Base-by-base conservation (phyloP, 2,797 vertebrate species). In the Micropoecilia bifurca region DNA sequence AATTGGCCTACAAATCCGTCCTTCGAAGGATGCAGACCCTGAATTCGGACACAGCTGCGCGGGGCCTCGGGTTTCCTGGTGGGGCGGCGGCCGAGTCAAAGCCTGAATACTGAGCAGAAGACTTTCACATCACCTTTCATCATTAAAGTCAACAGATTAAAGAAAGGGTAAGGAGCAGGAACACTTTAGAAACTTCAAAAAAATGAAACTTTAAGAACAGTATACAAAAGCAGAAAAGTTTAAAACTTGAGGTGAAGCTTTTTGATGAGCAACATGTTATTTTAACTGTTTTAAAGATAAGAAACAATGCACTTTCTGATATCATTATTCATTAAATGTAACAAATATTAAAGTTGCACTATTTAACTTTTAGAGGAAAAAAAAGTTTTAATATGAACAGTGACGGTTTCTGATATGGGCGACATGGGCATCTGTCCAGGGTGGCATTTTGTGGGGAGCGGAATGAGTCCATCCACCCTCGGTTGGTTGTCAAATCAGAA, bases 11-110 rank as follows among this genome's bases (percentile, higher is more conserved):
- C n/a, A n/a, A n/a, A n/a, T n/a, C n/a, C n/a, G n/a, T n/a, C n/a
- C n/a, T n/a, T n/a, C n/a, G n/a, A n/a, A n/a, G n/a, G n/a, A n/a
- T n/a, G n/a, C n/a, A n/a, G n/a, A n/a, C n/a, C n/a, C n/a, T n/a
- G n/a, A n/a, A n/a, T n/a, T n/a, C n/a, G n/a, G n/a, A n/a, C n/a
- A n/a, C n/a, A n/a, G 71, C 75, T 75, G 74, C n/a, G 66, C 5
- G 2, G 68, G 16, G 73, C 55, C 59, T 20, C 22, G 50, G 41
- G 59, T 74, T 78, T 75, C n/a, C 39, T 74, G 33, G 73, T 25
- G 55, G 46, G 39, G n/a, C 18, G 66, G 63, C 22, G 25, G 79
- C 61, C 68, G 63, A 77, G 59, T 77, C 66, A 53, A 25, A 82
- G 79, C 48, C 25, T 45, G 46, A 74, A 73, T 6, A 8, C 18